Percentiles rank a stretch among this genome's conserved stretches.
phyloP scores from a whole-genome alignment of 2,113 vertebrate genomes.

The Junco hyemalis region DNA sequence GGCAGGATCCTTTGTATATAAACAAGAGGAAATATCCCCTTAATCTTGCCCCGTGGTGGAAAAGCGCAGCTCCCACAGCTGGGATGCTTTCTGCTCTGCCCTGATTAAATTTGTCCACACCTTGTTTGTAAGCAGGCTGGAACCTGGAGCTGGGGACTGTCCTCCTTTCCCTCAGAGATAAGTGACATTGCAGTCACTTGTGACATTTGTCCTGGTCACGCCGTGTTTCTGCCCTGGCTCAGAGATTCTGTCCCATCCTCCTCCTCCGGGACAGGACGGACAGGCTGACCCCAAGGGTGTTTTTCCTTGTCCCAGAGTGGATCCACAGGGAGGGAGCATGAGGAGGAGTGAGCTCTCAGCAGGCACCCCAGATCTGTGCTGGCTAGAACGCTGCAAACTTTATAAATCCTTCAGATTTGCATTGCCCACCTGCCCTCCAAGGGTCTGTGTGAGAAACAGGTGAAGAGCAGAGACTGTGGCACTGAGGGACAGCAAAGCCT shows the following conservation, averaged over 20 bases:
- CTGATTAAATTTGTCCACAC: not conserved
- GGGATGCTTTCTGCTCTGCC: slow-evolving; percentile 27
- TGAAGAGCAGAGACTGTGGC: not conserved
- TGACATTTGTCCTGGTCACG: not conserved
- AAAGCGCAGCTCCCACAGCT: fast-evolving
- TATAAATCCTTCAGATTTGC: not conserved
- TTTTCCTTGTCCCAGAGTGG: not conserved
- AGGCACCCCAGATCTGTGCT: not conserved
- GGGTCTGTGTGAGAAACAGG: not conserved
- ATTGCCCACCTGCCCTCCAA: not conserved
- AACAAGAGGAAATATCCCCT: not conserved
- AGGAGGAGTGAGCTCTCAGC: not conserved
- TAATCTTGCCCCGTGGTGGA: fast-evolving
- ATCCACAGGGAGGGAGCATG: fast-evolving
- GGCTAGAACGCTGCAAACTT: not conserved
- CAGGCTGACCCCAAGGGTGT: not conserved
- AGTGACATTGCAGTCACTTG: not conserved
- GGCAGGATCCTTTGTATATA: fast-evolving
- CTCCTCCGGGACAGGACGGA: not conserved
- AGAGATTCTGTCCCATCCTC: not conserved
- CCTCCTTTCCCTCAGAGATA: not conserved
- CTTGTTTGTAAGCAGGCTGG: not conserved
- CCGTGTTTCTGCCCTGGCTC: not conserved
- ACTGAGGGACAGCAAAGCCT: not conserved
- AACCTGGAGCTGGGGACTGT: not conserved